phyloP scores from a whole-genome alignment of 2,797 vertebrate species.

The Myiotriccus ornatus region DNA sequence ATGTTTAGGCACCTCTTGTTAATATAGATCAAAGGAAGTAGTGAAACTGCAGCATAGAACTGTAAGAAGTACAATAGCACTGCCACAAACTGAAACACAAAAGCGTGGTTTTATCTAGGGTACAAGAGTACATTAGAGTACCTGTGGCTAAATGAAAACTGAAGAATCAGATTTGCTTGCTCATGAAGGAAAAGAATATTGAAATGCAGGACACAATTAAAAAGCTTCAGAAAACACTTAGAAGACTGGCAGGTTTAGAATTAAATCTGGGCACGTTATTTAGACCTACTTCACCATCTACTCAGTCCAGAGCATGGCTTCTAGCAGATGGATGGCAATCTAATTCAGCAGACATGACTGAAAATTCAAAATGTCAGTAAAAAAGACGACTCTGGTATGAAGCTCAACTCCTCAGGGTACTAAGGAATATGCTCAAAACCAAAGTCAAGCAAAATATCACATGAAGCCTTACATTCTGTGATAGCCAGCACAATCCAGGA shows the following conservation, averaged over 20 bases:
- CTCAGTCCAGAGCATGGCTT: background rate
- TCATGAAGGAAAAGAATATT: background rate
- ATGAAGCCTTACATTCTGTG: background rate
- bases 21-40: background rate
- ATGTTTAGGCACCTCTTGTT: background rate
- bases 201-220: background rate
- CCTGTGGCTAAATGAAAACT: background rate
- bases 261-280: background rate
- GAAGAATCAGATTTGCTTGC: background rate
- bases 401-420: background rate
- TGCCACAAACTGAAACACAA: background rate
- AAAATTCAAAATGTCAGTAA: background rate
- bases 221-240: background rate
- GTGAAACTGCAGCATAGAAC: background rate
- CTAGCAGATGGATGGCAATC: background rate
- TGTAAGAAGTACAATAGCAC: background rate
- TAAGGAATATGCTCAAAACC: background rate
- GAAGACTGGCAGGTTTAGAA: background rate
- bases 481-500: background rate
- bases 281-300: background rate
- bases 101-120: background rate
- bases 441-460: background rate
- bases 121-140: background rate
- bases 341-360: background rate
- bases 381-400: background rate